Conservation (phyloP, 2,797 vertebrate species). For the Hemitrygon akajei region DNA sequence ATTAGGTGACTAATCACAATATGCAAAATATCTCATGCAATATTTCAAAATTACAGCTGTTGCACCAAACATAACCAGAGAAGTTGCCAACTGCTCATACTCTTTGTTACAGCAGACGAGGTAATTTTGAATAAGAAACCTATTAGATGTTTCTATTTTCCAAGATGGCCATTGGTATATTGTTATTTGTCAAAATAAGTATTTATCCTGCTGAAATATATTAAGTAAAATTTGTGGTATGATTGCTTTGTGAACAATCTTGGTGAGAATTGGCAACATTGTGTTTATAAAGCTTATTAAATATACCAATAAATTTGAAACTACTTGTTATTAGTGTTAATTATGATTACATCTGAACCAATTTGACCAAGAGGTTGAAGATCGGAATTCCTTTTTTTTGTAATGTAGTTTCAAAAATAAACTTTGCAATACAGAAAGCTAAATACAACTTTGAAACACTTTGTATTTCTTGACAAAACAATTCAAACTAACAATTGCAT, state of each 20-base stretch:
- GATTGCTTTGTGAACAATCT: neutral
- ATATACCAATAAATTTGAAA: neutral
- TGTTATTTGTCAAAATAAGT: neutral
- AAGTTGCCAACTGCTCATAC: neutral
- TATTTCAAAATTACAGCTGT: neutral
- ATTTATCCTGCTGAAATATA: neutral
- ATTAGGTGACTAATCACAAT: conserved; percentile 68
- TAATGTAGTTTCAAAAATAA: neutral
- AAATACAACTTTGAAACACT: neutral
- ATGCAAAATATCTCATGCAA: conserved; percentile 60
- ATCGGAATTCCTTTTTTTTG: neutral
- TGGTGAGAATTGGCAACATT: neutral
- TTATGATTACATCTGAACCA: neutral
- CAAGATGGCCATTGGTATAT: neutral
- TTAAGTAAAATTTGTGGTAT: neutral
- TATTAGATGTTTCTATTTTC: neutral
- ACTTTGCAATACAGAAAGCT: neutral
- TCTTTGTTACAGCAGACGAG: neutral
- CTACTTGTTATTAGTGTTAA: neutral
- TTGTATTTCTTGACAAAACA: neutral
- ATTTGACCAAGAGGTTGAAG: neutral
- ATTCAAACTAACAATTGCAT: neutral
- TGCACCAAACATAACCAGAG: neutral
- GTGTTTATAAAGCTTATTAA: neutral
- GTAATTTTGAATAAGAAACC: neutral